Evolutionary conservation across 2,797 vertebrate genomes (phyloP).

Genomic region (Urocyon cinereoargenteus): DNA sequence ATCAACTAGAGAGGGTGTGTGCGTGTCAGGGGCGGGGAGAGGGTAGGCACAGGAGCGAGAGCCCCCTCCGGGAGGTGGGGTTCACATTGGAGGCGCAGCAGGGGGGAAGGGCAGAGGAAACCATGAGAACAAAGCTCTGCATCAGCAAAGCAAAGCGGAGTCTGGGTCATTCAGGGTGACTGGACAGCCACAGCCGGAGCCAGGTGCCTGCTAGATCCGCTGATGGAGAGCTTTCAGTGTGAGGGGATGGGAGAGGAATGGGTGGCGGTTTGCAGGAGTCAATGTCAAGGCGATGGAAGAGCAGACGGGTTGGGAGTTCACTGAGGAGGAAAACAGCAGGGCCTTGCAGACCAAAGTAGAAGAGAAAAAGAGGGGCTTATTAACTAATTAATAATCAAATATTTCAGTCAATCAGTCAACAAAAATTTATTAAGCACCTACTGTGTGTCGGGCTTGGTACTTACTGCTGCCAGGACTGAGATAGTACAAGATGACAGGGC

Average conservation of each 20-base stretch:
- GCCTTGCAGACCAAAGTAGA: background rate
- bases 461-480: background rate
- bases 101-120: too few relatives aligned
- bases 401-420: background rate
- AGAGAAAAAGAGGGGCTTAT: background rate
- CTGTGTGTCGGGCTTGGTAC: background rate
- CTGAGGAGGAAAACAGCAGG: background rate
- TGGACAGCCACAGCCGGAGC: background rate
- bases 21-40: background rate
- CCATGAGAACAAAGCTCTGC: background rate
- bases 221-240: background rate
- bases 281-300: background rate
- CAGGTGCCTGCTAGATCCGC: background rate
- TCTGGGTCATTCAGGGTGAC: background rate
- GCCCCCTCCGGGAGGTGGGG: background rate
- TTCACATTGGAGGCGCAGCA: background rate
- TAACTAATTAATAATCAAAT: background rate
- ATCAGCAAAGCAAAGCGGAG: background rate
- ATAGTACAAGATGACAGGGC: background rate
- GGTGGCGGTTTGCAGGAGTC: background rate
- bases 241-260: background rate
- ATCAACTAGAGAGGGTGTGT: background rate
- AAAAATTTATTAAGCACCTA: background rate
- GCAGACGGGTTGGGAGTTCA: background rate
- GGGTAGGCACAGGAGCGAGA: accelerated